Base-by-base conservation (phyloP, 2,113 vertebrate species). In the Rhea americana region DNA sequence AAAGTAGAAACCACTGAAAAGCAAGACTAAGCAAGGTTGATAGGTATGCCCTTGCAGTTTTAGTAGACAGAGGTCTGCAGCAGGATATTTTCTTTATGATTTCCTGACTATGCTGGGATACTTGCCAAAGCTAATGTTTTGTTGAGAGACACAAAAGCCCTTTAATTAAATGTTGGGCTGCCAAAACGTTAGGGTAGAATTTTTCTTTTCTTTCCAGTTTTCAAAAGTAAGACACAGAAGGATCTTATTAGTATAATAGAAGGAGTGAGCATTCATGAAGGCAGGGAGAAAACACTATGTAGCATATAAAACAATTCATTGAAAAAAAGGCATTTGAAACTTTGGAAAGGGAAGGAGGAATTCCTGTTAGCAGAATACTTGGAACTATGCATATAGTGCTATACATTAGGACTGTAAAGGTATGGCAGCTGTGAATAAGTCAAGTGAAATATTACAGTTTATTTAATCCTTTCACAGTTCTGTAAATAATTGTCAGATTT, bases 121-220 rank as follows among this genome's bases (percentile, higher is more conserved):
- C 25, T 82, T 55, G 72, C 79, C 95, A 93, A 91, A 87, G 28
- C 30, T 91, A 68, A 81, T 90, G 7, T 77, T 87, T 91, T 87
- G 32, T 86, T 78, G 24, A 63, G 47, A 66, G 43, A 61, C 39
- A 56, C 3, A 4, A 61, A 39, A 85, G 22, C 7, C 8, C 92
- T 95, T 91, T 83, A 95, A 86, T 91, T 86, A 93, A 91, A 93
- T 68, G 25, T 78, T 75, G 37, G 74, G 26, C 37, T 78, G 56
- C 39, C 85, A 86, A 91, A 93, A 93, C 17, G 50, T 85, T 83
- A 88, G 11, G 16, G 48, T 51, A 48, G 22, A 76, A 77, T 59
- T 89, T 25, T 47, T 48, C 88, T 32, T 71, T 94, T 89, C 51
- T 79, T 85, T 78, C 47, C 39, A 83, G 32, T 56, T 95, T 94